Evolutionary conservation across 37 sponge, comb jelly and placozoan species (phyloP), one percentile per base, ranked within the genome.

Genomic region (Diacarnus erythraeanus): DNA sequence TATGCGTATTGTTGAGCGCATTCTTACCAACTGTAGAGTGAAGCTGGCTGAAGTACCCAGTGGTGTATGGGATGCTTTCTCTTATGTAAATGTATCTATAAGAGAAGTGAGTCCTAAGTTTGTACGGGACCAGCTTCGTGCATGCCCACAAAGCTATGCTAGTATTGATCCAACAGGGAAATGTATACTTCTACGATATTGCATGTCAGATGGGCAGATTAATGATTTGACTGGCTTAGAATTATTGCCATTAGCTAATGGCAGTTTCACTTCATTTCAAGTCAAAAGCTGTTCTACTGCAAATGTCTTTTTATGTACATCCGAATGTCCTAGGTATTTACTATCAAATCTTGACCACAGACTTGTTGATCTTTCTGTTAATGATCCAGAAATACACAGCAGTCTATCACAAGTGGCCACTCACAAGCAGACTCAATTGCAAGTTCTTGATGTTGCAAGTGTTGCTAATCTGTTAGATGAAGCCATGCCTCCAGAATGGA

Each of bases 161-260:
- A 61, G 72, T 30, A 12, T 64, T 47, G 31, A 36, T 42, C 12
- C 42, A 59, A 29, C 21, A 26, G 75, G 59, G 0, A 86, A 86
- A 44, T n/a, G 21, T 23, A 57, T 66, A 2, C 59, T 86, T 3
- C 75, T 86, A 1, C 41, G 18, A 38, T 86, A 86, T 71, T 86
- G 86, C 68, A 59, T 77, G 10, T 68, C 67, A 18, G 86, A 86
- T 36, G 63, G 40, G 2, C 22, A n/a, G 5, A 79, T 74, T 43
- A 34, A 39, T 33, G 78, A 79, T 12, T 38, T 86, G 18, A 22
- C 27, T 54, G 86, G 75, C 1, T 22, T 86, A 21, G 68, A 61
- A 20, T 58, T 86, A 26, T 44, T 86, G 18, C 80, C 86, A 39
- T n/a, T 86, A 34, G 66, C 68, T 6, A 74, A 86, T 54, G 59